These are phyloP conservation scores for Muntiacus reevesi DNA, from an alignment of 2,113 vertebrate genomes.

Conservation along the genomic window DNA sequence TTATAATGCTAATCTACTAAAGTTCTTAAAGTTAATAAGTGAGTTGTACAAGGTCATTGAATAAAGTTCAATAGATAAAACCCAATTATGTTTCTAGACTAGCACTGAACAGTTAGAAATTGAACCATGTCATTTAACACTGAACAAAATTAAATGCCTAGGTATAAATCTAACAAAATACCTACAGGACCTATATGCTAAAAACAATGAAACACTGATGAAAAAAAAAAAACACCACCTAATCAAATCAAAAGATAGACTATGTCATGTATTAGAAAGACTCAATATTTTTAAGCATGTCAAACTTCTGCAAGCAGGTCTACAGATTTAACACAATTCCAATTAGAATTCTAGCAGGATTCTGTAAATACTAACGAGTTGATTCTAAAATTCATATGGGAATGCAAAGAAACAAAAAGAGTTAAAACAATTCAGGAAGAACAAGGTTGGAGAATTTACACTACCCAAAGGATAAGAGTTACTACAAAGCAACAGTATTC, in stretches of 20 bases:
- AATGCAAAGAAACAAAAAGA: not conserved
- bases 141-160: not conserved
- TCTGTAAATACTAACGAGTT: not conserved
- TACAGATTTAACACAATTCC: not conserved
- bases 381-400: not conserved
- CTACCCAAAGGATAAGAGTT: not conserved
- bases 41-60: not conserved
- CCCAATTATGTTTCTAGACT: not conserved
- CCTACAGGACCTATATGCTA: not conserved
- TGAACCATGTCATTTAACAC: not conserved
- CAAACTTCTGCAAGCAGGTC: not conserved
- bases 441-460: not conserved
- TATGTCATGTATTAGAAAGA: not conserved
- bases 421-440: not conserved
- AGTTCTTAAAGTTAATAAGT: not conserved
- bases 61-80: not conserved
- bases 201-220: not conserved
- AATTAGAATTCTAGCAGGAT: not conserved
- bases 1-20: not conserved
- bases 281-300: not conserved
- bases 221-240: not conserved
- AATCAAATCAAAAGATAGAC: not conserved
- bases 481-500: not conserved
- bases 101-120: not conserved
- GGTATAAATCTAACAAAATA: not conserved